Percentiles rank a stretch among this genome's conserved stretches.
These are phyloP conservation scores for Malthinus flaveolus DNA, from an alignment of 2,888 invertebrate species.

Conservation along the genomic window DNA sequence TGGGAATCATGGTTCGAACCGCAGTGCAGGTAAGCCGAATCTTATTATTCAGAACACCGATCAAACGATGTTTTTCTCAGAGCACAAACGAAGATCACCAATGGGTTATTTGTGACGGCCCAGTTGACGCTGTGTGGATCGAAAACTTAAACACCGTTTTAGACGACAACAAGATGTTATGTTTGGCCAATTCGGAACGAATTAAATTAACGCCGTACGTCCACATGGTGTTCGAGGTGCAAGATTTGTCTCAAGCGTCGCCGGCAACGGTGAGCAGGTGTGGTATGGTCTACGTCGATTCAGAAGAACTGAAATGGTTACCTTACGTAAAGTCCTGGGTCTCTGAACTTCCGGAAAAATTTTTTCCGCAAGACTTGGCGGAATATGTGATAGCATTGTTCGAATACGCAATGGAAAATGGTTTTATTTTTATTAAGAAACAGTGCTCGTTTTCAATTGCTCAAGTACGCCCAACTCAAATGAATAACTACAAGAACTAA, in stretches of 20 bases:
- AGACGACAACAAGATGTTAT: conserved; percentile 93
- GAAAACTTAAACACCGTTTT: conserved; percentile 92
- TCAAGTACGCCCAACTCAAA: conserved; percentile 61
- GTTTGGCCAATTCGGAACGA: conserved; percentile 87
- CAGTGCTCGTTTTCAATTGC: conserved; percentile 73
- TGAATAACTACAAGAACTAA: too few relatives aligned
- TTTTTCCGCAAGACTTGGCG: conserved; percentile 61
- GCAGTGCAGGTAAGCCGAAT: conserved; percentile 58
- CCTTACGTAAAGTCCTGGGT: conserved; percentile 83
- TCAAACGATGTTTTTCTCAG: conserved; percentile 39
- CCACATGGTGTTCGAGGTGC: conserved; percentile 86
- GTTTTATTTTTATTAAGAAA: conserved; percentile 68
- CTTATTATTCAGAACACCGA: background rate
- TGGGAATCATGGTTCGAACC: conserved; percentile 68
- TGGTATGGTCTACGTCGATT: conserved; percentile 91
- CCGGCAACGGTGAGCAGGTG: conserved; percentile 86
- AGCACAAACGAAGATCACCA: conserved; percentile 72
- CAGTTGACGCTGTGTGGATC: conserved; percentile 92
- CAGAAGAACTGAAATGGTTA: conserved; percentile 78
- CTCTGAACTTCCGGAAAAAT: conserved; percentile 56
- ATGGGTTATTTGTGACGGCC: conserved; percentile 91
- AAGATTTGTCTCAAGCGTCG: conserved; percentile 85
- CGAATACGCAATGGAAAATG: conserved; percentile 65
- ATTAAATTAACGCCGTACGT: conserved; percentile 88
- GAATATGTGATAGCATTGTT: conserved; percentile 71